Evolutionary conservation across 2,113 vertebrate species (phyloP).

Genomic region (Arenaria interpres): DNA sequence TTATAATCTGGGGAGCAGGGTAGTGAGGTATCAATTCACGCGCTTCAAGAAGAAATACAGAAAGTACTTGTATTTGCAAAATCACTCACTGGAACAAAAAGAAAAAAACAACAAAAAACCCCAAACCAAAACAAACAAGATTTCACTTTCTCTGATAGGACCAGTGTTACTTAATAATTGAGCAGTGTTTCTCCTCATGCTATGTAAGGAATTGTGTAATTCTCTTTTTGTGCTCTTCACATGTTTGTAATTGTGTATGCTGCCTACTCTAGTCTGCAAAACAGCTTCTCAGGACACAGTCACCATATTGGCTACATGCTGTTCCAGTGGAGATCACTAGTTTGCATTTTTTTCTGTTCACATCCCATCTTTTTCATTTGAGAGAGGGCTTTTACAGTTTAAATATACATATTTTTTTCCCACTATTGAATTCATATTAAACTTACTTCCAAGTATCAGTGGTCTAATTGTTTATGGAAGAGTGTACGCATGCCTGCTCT

Average conservation of each 20-base stretch:
- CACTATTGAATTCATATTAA: neutral
- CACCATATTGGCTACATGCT: neutral
- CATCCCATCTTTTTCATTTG: neutral
- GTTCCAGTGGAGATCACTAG: neutral
- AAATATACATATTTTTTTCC: neutral
- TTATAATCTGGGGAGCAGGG: neutral
- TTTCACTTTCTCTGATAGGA: neutral
- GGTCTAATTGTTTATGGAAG: neutral
- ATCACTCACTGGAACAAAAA: neutral
- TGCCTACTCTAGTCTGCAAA: neutral
- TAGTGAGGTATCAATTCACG: neutral
- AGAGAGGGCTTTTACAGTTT: neutral
- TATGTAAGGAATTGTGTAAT: neutral
- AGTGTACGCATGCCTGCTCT: neutral
- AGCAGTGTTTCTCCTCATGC: neutral
- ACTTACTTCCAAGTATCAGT: neutral
- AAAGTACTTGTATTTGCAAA: neutral
- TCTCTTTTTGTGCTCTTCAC: neutral
- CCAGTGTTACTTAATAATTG: neutral
- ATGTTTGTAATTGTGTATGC: accelerated
- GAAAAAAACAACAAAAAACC: neutral
- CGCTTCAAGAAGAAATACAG: neutral
- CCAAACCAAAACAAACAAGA: neutral
- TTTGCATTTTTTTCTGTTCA: neutral
- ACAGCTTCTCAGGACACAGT: neutral